Evolutionary conservation across 2,888 invertebrate species (phyloP).

Genomic region (Ceriagrion tenellum): DNA sequence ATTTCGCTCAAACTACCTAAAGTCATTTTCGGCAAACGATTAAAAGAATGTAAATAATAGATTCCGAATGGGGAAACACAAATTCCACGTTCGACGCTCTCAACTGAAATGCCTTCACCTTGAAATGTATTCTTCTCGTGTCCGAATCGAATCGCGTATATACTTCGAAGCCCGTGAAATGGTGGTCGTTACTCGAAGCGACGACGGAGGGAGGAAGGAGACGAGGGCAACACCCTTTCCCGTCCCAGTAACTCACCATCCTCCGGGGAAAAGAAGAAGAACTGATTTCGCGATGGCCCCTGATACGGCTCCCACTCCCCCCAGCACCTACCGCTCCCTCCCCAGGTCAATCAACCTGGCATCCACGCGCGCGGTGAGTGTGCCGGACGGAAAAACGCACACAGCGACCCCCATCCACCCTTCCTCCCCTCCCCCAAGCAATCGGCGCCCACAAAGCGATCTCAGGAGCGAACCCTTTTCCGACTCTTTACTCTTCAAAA

Average conservation of each 20-base stretch:
- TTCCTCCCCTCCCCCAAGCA: neutral
- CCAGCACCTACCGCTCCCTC: neutral
- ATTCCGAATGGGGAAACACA: too few relatives aligned
- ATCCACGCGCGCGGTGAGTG: slow-evolving; percentile 31
- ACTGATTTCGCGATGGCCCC: slow-evolving; percentile 60
- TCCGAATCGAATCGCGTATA: neutral
- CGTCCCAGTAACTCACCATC: neutral
- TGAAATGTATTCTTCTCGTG: too few relatives aligned
- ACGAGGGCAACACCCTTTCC: too few relatives aligned
- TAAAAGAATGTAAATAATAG: too few relatives aligned
- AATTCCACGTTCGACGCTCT: too few relatives aligned
- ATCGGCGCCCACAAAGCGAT: neutral
- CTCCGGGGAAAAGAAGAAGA: neutral
- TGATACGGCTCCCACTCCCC: neutral
- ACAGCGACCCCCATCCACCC: neutral
- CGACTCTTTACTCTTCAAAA: neutral
- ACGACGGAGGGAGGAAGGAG: neutral
- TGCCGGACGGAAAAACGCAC: slow-evolving; percentile 32
- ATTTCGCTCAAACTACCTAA: too few relatives aligned
- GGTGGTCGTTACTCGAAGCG: neutral
- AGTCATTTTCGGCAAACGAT: too few relatives aligned
- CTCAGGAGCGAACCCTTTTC: neutral
- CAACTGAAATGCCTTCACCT: too few relatives aligned
- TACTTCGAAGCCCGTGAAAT: neutral
- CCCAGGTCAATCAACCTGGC: slow-evolving; percentile 46